Percentiles rank a stretch among this genome's conserved stretches.
phyloP scores from a whole-genome alignment of 2,113 vertebrate genomes.

The Tympanuchus pallidicinctus region DNA sequence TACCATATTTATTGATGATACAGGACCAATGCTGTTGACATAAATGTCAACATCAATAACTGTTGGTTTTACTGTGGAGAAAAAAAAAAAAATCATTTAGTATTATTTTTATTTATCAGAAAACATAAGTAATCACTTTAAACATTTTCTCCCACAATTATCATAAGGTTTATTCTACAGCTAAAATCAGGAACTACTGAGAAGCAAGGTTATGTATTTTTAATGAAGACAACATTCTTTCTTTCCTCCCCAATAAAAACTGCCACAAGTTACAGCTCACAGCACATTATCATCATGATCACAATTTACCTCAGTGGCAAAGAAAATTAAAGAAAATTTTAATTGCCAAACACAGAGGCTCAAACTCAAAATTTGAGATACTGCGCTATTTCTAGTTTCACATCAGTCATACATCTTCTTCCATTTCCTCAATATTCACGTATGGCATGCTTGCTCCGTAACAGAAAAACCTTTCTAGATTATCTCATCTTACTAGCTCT shows the following conservation, averaged over 20 bases:
- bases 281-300: not conserved
- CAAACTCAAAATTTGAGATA: not conserved
- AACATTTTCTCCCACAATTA: not conserved
- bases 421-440: not conserved
- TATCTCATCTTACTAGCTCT: not conserved
- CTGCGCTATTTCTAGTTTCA: not conserved
- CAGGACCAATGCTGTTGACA: slow-evolving; percentile 96
- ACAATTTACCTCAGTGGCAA: not conserved
- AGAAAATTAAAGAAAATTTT: not conserved
- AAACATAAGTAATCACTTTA: not conserved
- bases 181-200: not conserved
- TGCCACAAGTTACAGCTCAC: not conserved
- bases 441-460: not conserved
- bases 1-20: slow-evolving; percentile 98
- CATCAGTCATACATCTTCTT: not conserved
- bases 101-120: not conserved
- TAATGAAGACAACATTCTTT: not conserved
- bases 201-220: not conserved
- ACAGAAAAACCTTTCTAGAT: not conserved
- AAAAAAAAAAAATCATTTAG: slow-evolving; percentile 6
- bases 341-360: not conserved
- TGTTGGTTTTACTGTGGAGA: slow-evolving; percentile 89
- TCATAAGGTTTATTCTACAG: not conserved
- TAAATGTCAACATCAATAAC: slow-evolving; percentile 95
- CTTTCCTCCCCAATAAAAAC: not conserved